These are phyloP conservation scores for Danio jaintianensis DNA, from an alignment of 2,797 vertebrate species.

Conservation along the genomic window DNA sequence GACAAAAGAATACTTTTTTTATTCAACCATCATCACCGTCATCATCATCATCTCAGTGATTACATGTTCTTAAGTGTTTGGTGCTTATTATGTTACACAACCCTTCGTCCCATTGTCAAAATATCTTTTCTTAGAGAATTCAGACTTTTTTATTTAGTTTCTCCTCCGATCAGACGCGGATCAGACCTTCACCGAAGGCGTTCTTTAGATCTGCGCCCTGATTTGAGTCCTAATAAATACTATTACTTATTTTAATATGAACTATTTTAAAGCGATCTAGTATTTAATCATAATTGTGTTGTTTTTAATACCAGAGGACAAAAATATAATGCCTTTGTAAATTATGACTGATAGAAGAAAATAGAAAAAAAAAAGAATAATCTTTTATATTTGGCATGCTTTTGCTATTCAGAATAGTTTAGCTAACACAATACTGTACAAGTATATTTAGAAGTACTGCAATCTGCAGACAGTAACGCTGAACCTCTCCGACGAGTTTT, in stretches of 20 bases:
- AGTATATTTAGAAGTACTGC: constrained; percentile 84
- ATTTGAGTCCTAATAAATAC: constrained; percentile 21
- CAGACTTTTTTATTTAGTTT: constrained; percentile 7
- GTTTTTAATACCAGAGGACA: constrained; percentile 48
- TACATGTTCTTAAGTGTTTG: constrained; percentile 23
- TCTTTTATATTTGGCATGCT: constrained; percentile 83
- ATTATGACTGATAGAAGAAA: constrained; percentile 36
- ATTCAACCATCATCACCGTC: neutral
- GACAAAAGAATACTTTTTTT: neutral
- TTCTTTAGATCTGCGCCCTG: constrained; percentile 43
- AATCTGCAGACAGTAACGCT: constrained; percentile 82
- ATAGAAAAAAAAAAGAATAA: constrained; percentile 46
- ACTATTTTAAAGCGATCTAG: constrained; percentile 69
- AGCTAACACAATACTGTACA: constrained; percentile 85
- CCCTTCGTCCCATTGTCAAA: neutral
- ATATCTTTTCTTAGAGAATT: constrained; percentile 2
- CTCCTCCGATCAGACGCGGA: constrained; percentile 31
- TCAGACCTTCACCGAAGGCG: constrained; percentile 40
- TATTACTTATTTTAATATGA: constrained; percentile 59
- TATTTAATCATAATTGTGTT: constrained; percentile 77
- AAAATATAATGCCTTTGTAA: constrained; percentile 52
- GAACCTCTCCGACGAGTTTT: constrained; percentile 77
- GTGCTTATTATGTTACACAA: constrained; percentile 34
- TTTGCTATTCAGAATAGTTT: constrained; percentile 85
- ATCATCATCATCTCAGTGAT: neutral